Base-by-base conservation (phyloP, 1,140 invertebrate species). In the Lordiphosa collinella region DNA sequence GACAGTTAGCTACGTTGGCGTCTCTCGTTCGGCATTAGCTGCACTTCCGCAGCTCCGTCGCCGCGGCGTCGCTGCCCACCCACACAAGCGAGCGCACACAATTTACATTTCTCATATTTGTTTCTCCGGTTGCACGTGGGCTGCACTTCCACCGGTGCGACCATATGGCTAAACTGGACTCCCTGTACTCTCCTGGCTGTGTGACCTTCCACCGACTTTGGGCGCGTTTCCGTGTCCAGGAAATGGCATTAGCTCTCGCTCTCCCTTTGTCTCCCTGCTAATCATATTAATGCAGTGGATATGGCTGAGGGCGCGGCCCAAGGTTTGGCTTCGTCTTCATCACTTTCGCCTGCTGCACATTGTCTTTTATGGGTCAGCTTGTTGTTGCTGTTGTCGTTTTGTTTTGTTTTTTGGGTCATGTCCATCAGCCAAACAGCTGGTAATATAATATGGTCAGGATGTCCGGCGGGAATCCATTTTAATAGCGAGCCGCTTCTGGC, bases 381-480 rank as follows among this genome's bases (percentile, higher is more conserved):
- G 36, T 34, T 52, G 2, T 48, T 13, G 25, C 13, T 35, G 37
- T 31, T 16, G 37, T 38, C 50, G 35, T 41, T 43, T 29, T 34
- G 58, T 50, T 47, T 61, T 69, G 37, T 58, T 80, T 82, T 82
- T 68, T 82, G 76, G 76, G 76, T 82, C 76, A 80, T 80, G 76
- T 80, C 71, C 76, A 82, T 80, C 78, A 70, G 49, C 48, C 50
- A 57, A 72, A 57, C 71, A 76, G 53, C 66, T 73, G 61, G 76
- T 84, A 84, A 84, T 73, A 62, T 70, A 76, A 84, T 85, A 84
- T 69, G 73, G 54, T 62, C 79, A 84, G 78, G 78, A 84, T 78
- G 78, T 84, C 78, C 78, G 78, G 79, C 64, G 78, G 73, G 78
- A 84, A 84, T 84, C 73, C 73, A 84, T 85, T 84, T 84, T 85